Percentiles rank a stretch among this genome's conserved stretches.
Evolutionary conservation across 2,113 vertebrate genomes (phyloP).

Genomic region (Chlorodrepanis virens): DNA sequence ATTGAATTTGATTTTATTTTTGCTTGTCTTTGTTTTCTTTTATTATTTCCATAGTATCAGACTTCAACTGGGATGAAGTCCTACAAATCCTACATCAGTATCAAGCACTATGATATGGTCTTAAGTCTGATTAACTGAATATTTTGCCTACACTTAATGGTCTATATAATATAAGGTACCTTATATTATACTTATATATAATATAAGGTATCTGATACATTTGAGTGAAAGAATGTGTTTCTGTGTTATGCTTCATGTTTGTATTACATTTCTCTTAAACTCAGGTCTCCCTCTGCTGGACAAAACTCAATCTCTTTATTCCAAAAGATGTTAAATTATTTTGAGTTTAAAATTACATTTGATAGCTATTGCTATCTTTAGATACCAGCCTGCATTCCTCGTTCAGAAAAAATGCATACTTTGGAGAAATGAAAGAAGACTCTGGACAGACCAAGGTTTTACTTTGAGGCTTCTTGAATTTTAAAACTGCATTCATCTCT

Average conservation of each 20-base stretch:
- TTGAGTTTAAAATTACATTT: not conserved
- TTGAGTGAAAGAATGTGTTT: not conserved
- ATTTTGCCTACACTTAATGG: not conserved
- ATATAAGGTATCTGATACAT: not conserved
- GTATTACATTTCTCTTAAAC: not conserved
- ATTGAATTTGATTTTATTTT: not conserved
- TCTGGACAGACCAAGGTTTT: not conserved
- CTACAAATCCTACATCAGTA: not conserved
- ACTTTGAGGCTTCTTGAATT: not conserved
- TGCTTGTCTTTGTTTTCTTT: not conserved
- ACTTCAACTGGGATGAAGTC: not conserved
- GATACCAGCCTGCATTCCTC: not conserved
- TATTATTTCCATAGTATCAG: not conserved
- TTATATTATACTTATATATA: not conserved
- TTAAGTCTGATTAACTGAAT: not conserved
- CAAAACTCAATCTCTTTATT: not conserved
- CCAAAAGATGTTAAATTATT: not conserved
- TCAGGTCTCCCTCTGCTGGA: slow-evolving; percentile 29
- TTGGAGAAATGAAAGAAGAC: not conserved
- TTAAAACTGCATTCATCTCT: not conserved
- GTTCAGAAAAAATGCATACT: not conserved
- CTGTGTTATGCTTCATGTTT: not conserved
- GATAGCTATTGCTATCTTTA: not conserved
- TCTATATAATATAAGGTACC: not conserved
- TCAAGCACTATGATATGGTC: not conserved